These are phyloP conservation scores for Eumaeus atala DNA, from an alignment of 1,140 invertebrate species.

Conservation along the genomic window DNA sequence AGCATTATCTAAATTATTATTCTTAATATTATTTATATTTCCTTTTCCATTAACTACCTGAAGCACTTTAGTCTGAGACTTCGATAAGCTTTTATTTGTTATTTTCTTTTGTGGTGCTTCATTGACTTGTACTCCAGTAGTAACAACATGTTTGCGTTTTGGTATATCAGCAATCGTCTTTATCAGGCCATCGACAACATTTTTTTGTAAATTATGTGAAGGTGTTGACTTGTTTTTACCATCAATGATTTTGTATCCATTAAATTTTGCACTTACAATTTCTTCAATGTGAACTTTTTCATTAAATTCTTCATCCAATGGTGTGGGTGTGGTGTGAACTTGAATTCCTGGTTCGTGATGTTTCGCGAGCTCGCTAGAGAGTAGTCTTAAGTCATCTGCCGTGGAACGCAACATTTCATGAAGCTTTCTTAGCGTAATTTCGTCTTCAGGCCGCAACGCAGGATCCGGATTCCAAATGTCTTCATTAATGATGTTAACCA, in stretches of 20 bases:
- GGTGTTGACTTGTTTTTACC: constrained; percentile 22
- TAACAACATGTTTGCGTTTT: constrained; percentile 33
- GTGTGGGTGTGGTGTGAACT: constrained; percentile 45
- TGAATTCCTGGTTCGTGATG: constrained; percentile 45
- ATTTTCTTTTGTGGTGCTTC: constrained; percentile 25
- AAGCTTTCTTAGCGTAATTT: constrained; percentile 55
- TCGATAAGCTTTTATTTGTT: constrained; percentile 38
- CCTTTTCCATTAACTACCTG: constrained; percentile 34
- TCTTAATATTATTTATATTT: constrained; percentile 29
- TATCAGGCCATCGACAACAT: constrained; percentile 22
- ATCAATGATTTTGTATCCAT: constrained; percentile 53
- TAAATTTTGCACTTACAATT: constrained; percentile 67
- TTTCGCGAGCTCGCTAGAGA: constrained; percentile 53
- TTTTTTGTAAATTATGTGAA: constrained; percentile 21
- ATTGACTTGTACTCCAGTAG: constrained; percentile 34
- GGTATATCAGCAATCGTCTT: constrained; percentile 22
- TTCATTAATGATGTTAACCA: constrained; percentile 59
- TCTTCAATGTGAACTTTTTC: constrained; percentile 67
- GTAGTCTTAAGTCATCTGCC: constrained; percentile 60
- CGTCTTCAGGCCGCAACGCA: constrained; percentile 60
- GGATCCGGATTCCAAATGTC: constrained; percentile 58
- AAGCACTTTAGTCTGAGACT: constrained; percentile 42
- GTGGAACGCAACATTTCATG: constrained; percentile 65
- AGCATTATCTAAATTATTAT: constrained; percentile 25
- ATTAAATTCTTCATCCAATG: constrained; percentile 68